Base-by-base conservation (phyloP, 2,888 invertebrate species). In the Xestobium rufovillosum region DNA sequence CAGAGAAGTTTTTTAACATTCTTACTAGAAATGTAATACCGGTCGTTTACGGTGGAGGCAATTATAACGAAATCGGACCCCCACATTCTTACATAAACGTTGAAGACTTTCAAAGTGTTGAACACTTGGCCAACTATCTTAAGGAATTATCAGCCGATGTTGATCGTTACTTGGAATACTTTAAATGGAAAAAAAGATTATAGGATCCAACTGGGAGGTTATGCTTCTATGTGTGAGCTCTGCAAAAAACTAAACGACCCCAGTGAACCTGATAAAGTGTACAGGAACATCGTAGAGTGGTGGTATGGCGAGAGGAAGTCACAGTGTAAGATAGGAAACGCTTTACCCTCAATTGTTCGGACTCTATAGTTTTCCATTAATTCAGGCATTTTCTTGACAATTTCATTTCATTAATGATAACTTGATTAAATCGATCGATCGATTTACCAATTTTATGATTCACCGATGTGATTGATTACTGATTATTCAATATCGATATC, bases 1-100 rank as follows among this genome's bases (percentile, higher is more conserved):
- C 78, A 2, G 78, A 78, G 55, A 70, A 75, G 49, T 72, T 83
- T 44, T 72, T 75, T n/a, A 19, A n/a, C n/a, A 6, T 19, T 8
- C 23, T 19, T 6, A 19, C 6, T 8, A 8, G n/a, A 8, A 19
- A 19, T n/a, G n/a, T 19, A 8, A 19, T 19, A 8, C 23, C 23
- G 6, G 23, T 19, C 6, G 23, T 19, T 8, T 19, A 19, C 23
- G 23, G 23, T 8, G 23, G 6, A 19, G 23, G 6, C n/a, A 19
- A 19, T 19, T 19, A 19, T 19, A 6, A n/a, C 6, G 23, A 19
- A n/a, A 19, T 8, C 6, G 23, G 6, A 19, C 23, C 23, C n/a
- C 23, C 23, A 8, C 23, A 19, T 19, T 19, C 23, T 8, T 6
- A 8, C 23, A 19, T 19, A 19, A 19, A 19, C n/a, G 23, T 19